Base-by-base conservation (phyloP, 1,140 invertebrate genomes). In the Leptopilina boulardi region DNA sequence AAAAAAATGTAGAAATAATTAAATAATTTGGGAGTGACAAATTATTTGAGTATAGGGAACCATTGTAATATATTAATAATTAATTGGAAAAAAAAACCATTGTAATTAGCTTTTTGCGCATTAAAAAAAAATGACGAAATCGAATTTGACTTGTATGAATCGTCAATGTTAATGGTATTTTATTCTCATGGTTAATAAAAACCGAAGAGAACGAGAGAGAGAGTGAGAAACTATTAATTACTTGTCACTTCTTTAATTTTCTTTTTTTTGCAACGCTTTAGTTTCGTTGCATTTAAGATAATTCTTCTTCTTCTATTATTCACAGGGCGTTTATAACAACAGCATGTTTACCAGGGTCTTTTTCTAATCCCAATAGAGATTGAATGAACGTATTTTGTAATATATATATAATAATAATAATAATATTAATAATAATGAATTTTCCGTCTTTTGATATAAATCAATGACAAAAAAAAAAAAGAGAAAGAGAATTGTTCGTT, bases 381-480 rank as follows among this genome's bases (percentile, higher is more conserved):
- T 66, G 59, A 66, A 66, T 66, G 26, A 66, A 30, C 23, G 59
- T 66, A 66, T 66, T 66, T 66, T 66, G 59, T 66, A 66, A 66
- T 66, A 66, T 66, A 38, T 38, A 38, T 38, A n/a, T n/a, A n/a
- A n/a, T n/a, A n/a, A n/a, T n/a, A n/a, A n/a, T n/a, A n/a, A n/a
- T n/a, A n/a, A n/a, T n/a, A n/a, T n/a, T n/a, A n/a, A n/a, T n/a
- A 9, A 38, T 38, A 30, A 59, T 59, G 26, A 66, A 66, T 66
- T 66, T 18, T 66, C 26, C 59, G 59, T 66, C 59, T 66, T 30
- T 66, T 66, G 59, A 66, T 66, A 66, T 30, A 66, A 66, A 66
- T 66, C 10, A 66, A 30, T 30, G 59, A 66, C 54, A 38, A 38
- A 38, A 6, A 6, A 30, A 6, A 38, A 38, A 38, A 6, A 6